phyloP scores from a whole-genome alignment of 1,140 invertebrate species.

The Caenorhabditis tropicalis region DNA sequence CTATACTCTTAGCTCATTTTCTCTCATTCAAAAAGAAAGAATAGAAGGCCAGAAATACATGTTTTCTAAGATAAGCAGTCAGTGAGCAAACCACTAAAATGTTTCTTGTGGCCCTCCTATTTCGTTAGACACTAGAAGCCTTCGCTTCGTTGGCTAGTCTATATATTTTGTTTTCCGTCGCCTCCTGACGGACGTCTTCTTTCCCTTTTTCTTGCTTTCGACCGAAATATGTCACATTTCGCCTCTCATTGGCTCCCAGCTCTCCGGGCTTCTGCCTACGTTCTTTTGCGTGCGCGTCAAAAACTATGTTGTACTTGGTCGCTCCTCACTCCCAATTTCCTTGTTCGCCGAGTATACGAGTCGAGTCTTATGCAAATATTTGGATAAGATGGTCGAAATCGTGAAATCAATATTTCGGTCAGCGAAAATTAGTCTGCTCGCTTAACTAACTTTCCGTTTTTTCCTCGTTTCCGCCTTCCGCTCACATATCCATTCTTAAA shows the following conservation, averaged over 20 bases:
- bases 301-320: slow-evolving; percentile 37
- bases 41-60: too few relatives aligned
- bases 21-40: too few relatives aligned
- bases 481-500: background rate
- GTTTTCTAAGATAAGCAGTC: background rate
- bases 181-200: slow-evolving; percentile 37
- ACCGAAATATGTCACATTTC: slow-evolving; percentile 40
- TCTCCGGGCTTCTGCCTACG: background rate
- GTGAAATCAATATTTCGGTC: slow-evolving; percentile 33
- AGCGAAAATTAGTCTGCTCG: slow-evolving; percentile 1
- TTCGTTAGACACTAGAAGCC: slow-evolving; percentile 20
- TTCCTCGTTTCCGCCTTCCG: background rate
- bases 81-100: background rate
- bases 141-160: background rate
- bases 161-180: slow-evolving; percentile 42
- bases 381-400: slow-evolving; percentile 39
- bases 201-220: background rate
- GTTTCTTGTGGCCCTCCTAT: slow-evolving; percentile 14
- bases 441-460: background rate
- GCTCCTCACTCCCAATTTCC: background rate
- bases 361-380: slow-evolving; percentile 41
- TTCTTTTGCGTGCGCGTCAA: slow-evolving; percentile 8
- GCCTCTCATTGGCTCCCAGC: slow-evolving; percentile 37
- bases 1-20: too few relatives aligned
- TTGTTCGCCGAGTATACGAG: slow-evolving; percentile 25